Conservation (phyloP, 2,797 vertebrate species). For the Eulemur coronatus region DNA sequence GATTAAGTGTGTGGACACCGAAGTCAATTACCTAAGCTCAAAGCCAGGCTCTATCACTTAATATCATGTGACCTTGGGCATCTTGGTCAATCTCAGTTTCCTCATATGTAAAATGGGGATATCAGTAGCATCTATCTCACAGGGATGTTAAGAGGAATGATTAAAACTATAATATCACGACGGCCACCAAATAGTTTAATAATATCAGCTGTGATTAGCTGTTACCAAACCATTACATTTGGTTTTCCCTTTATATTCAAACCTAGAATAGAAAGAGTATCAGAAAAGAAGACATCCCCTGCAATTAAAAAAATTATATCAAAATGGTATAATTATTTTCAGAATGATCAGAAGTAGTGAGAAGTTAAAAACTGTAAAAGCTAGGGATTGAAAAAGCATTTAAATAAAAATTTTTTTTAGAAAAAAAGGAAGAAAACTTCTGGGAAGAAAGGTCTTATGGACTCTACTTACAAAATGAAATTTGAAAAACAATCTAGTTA, state of each 20-base stretch:
- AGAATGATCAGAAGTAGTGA: conserved; percentile 3
- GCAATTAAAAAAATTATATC: neutral
- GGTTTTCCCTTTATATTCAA: neutral
- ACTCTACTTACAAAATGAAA: conserved; percentile 36
- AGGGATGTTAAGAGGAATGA: neutral
- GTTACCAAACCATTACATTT: neutral
- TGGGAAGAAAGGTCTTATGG: neutral
- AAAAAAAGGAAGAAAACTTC: neutral
- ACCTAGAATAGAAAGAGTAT: neutral
- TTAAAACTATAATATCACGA: neutral
- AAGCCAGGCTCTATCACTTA: neutral
- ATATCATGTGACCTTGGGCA: neutral
- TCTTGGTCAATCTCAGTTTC: neutral
- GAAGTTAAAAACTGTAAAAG: neutral
- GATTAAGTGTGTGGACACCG: neutral
- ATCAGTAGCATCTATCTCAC: neutral
- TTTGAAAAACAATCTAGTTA: conserved; percentile 5
- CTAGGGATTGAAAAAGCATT: neutral
- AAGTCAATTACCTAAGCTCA: neutral
- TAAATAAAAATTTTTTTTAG: neutral
- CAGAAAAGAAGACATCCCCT: conserved; percentile 17
- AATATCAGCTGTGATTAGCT: neutral
- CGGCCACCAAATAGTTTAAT: neutral
- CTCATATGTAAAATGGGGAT: neutral
- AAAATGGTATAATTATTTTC: conserved; percentile 1